Evolutionary conservation across 2,113 vertebrate genomes (phyloP), one percentile per base, ranked within the genome.

Genomic region (Erinaceus europaeus): DNA sequence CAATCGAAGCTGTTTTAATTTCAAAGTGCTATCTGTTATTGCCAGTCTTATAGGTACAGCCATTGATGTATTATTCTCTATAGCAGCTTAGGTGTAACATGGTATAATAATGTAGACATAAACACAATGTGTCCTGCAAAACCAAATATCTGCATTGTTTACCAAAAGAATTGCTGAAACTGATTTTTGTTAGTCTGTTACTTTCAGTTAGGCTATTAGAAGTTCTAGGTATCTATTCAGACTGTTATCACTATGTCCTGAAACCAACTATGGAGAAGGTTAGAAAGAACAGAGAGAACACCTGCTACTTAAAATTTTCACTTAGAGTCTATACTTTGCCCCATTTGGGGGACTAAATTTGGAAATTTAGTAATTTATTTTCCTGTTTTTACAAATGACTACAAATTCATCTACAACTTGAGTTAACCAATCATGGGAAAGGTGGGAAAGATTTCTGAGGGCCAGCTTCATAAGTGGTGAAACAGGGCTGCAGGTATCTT

Each of bases 31-130:
- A 9, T 59, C n/a, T 23, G 34, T 3, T 40, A 14, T 12, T 86
- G 5, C 7, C 25, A 89, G 4, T 76, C 44, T 68, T 68, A 27
- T n/a, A 79, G 44, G n/a, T 84, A 29, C 3, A 1, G 0, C 25
- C 46, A 14, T 36, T 64, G 14, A 14, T 40, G 86, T 73, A 29
- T 4, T 27, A 2, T 13, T 55, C 8, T 86, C 3, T 76, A 21
- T 69, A 6, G 9, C 29, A 18, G 1, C 0, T 34, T 62, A 42
- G 6, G 15, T 1, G 18, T 52, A 55, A 6, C 0, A n/a, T 1
- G 5, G n/a, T 14, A 68, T 2, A n/a, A 4, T 13, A 69, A n/a
- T 64, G 9, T 15, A 53, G 29, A 36, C 10, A 50, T 1, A 32
- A 59, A 34, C 38, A 69, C 0, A 71, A 0, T 71, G 23, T 59